Evolutionary conservation across 1,140 invertebrate genomes (phyloP), one percentile per base, ranked within the genome.

Genomic region (Pectinophora gossypiella): DNA sequence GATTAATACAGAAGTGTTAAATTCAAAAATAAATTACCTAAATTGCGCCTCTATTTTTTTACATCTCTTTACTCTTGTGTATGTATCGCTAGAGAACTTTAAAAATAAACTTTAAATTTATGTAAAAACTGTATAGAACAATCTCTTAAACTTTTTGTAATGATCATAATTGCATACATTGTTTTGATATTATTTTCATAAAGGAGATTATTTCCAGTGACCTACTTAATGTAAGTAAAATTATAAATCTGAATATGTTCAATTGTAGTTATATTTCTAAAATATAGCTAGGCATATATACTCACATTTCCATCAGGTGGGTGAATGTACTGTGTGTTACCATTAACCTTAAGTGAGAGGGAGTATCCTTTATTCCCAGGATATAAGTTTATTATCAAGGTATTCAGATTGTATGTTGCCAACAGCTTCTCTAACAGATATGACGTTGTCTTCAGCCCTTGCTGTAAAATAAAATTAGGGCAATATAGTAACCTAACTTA

Each of bases 281-380:
- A n/a, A n/a, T n/a, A n/a, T n/a, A n/a, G n/a, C n/a, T n/a, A n/a
- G n/a, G n/a, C n/a, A n/a, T n/a, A n/a, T n/a, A 48, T 61, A 76
- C 79, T 85, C 64, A 81, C 83, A 79, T 75, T 82, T 19, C 65
- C 67, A 68, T 86, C 84, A 9, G 77, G 71, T 56, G 77, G 77
- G 58, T 82, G 71, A 50, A 83, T 64, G 61, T 76, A 70, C 61
- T 86, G 82, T 54, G 73, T 90, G 81, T 74, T 91, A 76, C 79
- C 92, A 92, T 89, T 88, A 13, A 88, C 73, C 83, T 85, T 88
- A 65, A 96, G 87, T 77, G 93, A 94, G 76, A 98, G 88, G 61
- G 95, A 95, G 88, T 97, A 97, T 68, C 96, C 96, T 88, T 97
- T 96, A 87, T 96, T 96, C 35, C 93, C 95, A 54, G 95, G 93